A percentile compares a stretch with the other conserved stretches of the same genome.
phyloP scores from a whole-genome alignment of 2,113 vertebrate genomes.

The Atherinomorus stipes region DNA sequence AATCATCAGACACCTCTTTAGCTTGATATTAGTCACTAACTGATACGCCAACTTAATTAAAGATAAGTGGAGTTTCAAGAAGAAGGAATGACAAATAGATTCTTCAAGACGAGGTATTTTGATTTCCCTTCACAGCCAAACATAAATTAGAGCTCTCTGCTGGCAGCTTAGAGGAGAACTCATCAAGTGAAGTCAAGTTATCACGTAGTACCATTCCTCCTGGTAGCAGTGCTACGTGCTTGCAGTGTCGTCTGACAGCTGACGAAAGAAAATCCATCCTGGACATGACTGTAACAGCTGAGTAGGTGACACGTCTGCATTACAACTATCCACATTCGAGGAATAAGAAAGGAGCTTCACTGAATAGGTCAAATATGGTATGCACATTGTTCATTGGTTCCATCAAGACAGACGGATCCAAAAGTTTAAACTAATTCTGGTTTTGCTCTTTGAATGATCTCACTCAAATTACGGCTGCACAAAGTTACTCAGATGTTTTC shows the following conservation, averaged over 20 bases:
- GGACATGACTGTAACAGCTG: constrained; percentile 50
- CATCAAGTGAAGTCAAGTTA: constrained; percentile 63
- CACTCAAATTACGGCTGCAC: background rate
- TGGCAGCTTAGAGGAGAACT: constrained; percentile 48
- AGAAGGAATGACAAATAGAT: constrained; percentile 1
- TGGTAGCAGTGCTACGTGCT: constrained; percentile 34
- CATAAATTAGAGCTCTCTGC: constrained; percentile 31
- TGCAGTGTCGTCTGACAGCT: constrained; percentile 53
- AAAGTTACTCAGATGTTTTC: background rate
- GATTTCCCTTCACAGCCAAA: constrained; percentile 32
- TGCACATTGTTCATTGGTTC: background rate
- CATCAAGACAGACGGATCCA: background rate
- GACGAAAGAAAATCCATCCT: constrained; percentile 37
- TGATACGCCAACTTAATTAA: background rate
- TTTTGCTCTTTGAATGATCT: background rate
- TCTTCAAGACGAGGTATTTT: constrained; percentile 45
- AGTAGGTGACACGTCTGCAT: constrained; percentile 25
- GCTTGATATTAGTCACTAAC: background rate
- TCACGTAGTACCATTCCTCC: constrained; percentile 67
- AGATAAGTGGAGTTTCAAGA: background rate
- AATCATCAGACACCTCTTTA: background rate
- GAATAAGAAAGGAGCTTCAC: constrained; percentile 10
- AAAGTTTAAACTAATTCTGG: background rate
- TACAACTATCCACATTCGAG: constrained; percentile 27
- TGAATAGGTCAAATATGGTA: background rate